Percentiles rank a stretch among this genome's conserved stretches.
phyloP scores from a whole-genome alignment of 2,888 invertebrate genomes.

The Nephrocerus scutellatus region DNA sequence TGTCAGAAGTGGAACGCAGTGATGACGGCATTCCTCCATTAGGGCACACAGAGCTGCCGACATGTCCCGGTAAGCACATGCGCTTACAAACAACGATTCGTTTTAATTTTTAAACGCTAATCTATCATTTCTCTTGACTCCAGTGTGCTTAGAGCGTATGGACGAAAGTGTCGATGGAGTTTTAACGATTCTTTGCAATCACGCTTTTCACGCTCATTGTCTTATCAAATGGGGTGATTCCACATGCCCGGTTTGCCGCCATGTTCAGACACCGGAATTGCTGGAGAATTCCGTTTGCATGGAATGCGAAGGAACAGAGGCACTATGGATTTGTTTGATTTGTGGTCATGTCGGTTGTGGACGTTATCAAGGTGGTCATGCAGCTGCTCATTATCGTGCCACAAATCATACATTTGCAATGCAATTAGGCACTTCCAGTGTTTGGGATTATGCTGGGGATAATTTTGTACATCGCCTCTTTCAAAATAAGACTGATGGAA shows the following conservation, averaged over 20 bases:
- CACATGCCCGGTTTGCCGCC: conserved; percentile 95
- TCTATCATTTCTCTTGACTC: not conserved
- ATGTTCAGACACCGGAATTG: conserved; percentile 55
- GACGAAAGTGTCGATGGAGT: conserved; percentile 98
- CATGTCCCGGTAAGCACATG: conserved; percentile 69
- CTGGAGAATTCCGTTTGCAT: conserved; percentile 54
- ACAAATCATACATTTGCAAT: conserved; percentile 97
- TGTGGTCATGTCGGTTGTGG: conserved; percentile 99
- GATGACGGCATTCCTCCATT: conserved; percentile 64
- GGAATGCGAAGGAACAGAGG: conserved; percentile 59
- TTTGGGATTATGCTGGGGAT: conserved; percentile 99
- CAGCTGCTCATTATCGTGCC: conserved; percentile 88
- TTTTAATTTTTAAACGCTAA: not conserved
- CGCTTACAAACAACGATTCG: not conserved
- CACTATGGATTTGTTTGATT: conserved; percentile 97
- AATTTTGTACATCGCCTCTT: conserved; percentile 86
- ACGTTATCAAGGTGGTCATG: conserved; percentile 82
- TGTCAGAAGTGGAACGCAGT: conserved; percentile 83
- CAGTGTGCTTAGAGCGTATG: conserved; percentile 72
- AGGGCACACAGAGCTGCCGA: conserved; percentile 90
- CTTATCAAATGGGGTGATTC: conserved; percentile 94
- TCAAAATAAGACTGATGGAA: conserved; percentile 95
- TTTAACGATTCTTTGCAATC: conserved; percentile 95
- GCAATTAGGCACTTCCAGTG: conserved; percentile 91
- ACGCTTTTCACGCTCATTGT: conserved; percentile 95